Evolutionary conservation across 2,797 vertebrate genomes (phyloP).

Genomic region (Sebastes kiyomatsui): DNA sequence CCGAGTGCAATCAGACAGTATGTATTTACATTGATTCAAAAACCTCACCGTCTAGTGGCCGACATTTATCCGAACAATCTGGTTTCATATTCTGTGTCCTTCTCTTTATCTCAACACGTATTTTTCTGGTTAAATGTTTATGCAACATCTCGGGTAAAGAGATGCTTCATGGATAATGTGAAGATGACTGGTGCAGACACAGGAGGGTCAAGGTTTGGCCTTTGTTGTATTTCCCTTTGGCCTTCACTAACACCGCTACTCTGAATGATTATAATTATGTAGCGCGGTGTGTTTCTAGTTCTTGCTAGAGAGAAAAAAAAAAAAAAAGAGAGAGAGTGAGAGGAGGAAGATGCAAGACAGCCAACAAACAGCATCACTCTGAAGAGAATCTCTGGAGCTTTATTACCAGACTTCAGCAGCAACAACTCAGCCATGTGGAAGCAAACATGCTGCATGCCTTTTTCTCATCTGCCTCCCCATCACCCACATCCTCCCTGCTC

Average conservation of each 20-base stretch:
- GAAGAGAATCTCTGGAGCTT: constrained; percentile 59
- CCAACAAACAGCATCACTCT: constrained; percentile 44
- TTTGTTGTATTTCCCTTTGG: constrained; percentile 40
- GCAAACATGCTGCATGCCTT: constrained; percentile 49
- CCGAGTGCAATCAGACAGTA: constrained; percentile 40
- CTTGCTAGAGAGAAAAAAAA: constrained; percentile 1
- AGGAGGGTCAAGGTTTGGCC: constrained; percentile 37
- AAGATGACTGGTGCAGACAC: constrained; percentile 26
- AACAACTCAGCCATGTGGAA: constrained; percentile 53
- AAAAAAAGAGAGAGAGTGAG: neutral
- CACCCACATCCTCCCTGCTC: neutral
- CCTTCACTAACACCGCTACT: neutral
- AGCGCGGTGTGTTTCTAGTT: constrained; percentile 16
- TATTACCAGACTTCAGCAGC: constrained; percentile 64
- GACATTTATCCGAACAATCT: neutral
- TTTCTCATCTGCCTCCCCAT: constrained; percentile 29
- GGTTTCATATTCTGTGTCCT: neutral
- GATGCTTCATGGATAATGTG: constrained; percentile 33
- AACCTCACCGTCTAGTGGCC: neutral
- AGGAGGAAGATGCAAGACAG: constrained; percentile 29
- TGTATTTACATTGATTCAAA: constrained; percentile 57
- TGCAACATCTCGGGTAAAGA: neutral
- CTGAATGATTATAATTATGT: constrained; percentile 35
- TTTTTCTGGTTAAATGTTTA: neutral
- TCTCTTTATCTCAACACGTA: neutral